Conservation (phyloP, 2,888 invertebrate species). For the Sesia apiformis region DNA sequence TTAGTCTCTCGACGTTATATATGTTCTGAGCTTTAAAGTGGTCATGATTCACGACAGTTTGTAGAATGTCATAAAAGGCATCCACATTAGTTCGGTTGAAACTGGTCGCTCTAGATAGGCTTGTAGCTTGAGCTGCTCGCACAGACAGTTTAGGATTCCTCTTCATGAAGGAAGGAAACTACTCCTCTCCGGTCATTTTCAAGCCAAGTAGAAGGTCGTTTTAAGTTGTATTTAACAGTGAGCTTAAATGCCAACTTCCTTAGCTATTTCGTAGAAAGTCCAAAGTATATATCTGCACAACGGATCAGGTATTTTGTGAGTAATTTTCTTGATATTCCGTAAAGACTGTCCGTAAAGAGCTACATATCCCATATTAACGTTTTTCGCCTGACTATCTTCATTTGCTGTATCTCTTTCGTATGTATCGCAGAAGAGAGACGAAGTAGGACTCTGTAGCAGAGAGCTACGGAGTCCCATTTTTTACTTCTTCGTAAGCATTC, state of each 20-base stretch:
- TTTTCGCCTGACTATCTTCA: not conserved
- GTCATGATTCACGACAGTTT: slow-evolving; percentile 7
- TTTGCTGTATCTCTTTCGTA: not conserved
- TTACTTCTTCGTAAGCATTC: too few relatives aligned
- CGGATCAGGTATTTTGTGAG: slow-evolving; percentile 12
- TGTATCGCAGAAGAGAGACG: not conserved
- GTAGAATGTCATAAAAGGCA: slow-evolving; percentile 9
- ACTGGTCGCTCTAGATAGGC: slow-evolving; percentile 14
- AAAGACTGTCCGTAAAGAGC: slow-evolving; percentile 11
- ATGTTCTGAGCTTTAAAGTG: slow-evolving; percentile 8
- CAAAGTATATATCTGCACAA: slow-evolving; percentile 16
- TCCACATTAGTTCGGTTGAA: slow-evolving; percentile 16
- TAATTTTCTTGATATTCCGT: slow-evolving; percentile 10
- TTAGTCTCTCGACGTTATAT: slow-evolving; percentile 3
- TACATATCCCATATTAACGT: slow-evolving; percentile 6
- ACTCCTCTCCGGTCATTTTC: slow-evolving; percentile 15
- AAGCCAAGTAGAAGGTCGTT: not conserved
- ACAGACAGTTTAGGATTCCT: slow-evolving; percentile 15
- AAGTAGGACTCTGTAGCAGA: too few relatives aligned
- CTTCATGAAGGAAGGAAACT: slow-evolving; percentile 17
- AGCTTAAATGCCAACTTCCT: slow-evolving; percentile 14
- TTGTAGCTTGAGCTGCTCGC: slow-evolving; percentile 16
- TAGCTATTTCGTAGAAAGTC: slow-evolving; percentile 11
- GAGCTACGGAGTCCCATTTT: too few relatives aligned
- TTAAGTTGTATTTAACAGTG: slow-evolving; percentile 5